Percentiles rank a stretch among this genome's conserved stretches.
phyloP scores from a whole-genome alignment of 2,797 vertebrate genomes.

The Peromyscus attwateri region DNA sequence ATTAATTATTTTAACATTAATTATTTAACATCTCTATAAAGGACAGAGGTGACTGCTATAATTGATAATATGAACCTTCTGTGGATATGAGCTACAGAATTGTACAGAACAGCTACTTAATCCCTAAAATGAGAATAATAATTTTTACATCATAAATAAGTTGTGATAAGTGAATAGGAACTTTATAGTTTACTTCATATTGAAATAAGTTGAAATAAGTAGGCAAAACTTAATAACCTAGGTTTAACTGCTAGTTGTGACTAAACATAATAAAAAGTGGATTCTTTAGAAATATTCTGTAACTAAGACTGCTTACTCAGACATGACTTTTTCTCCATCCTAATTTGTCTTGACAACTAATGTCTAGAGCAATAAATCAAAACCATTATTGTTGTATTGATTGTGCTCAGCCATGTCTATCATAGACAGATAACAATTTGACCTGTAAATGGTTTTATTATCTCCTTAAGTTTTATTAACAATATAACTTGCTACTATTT shows the following conservation, averaged over 20 bases:
- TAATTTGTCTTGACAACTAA: neutral
- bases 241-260: neutral
- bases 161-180: neutral
- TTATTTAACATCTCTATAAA: neutral
- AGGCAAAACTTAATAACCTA: neutral
- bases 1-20: constrained; percentile 36
- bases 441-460: neutral
- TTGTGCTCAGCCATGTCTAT: neutral
- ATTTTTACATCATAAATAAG: neutral
- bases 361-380: constrained; percentile 20
- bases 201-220: too few species aligned
- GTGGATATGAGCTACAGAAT: neutral
- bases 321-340: neutral
- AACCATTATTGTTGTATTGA: neutral
- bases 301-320: constrained; percentile 15
- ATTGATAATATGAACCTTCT: neutral
- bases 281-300: constrained; percentile 38
- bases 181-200: neutral
- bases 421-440: neutral
- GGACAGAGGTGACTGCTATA: neutral
- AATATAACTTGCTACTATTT: neutral
- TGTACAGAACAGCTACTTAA: neutral
- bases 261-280: constrained; percentile 38
- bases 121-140: neutral
- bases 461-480: neutral